These are phyloP conservation scores for Troides oblongomaculatus DNA, from an alignment of 2,888 invertebrate species.

Conservation along the genomic window DNA sequence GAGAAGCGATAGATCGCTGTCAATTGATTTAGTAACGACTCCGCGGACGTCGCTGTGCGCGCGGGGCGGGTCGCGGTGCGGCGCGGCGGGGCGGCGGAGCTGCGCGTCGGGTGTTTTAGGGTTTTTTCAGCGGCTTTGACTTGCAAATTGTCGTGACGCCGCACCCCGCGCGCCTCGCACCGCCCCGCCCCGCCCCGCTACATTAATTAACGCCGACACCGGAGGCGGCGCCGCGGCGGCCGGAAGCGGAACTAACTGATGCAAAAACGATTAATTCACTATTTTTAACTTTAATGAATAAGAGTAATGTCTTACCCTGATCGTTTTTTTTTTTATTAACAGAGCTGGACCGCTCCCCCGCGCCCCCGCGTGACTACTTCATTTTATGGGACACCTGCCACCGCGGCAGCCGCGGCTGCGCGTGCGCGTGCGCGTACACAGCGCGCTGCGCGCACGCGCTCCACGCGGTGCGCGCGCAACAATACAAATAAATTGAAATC, in stretches of 20 bases:
- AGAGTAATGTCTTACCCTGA: no score
- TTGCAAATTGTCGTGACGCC: slow-evolving; percentile 65
- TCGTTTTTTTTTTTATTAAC: no score
- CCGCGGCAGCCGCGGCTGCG: no score
- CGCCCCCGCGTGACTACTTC: neutral
- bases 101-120: slow-evolving; percentile 75
- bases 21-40: slow-evolving; percentile 10
- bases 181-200: slow-evolving; percentile 31
- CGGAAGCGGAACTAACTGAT: slow-evolving; percentile 44
- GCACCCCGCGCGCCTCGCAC: neutral
- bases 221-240: slow-evolving; percentile 47
- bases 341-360: neutral
- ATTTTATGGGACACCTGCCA: no score
- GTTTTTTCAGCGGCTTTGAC: slow-evolving; percentile 78
- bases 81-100: slow-evolving; percentile 74
- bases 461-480: no score
- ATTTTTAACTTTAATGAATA: no score
- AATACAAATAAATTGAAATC: no score
- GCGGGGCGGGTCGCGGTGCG: slow-evolving; percentile 62
- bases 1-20: neutral
- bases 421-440: no score
- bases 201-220: slow-evolving; percentile 68
- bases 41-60: slow-evolving; percentile 42
- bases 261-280: no score
- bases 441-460: no score